Conservation (phyloP, 2,113 vertebrate species). For the Chaenogobius annularis region DNA sequence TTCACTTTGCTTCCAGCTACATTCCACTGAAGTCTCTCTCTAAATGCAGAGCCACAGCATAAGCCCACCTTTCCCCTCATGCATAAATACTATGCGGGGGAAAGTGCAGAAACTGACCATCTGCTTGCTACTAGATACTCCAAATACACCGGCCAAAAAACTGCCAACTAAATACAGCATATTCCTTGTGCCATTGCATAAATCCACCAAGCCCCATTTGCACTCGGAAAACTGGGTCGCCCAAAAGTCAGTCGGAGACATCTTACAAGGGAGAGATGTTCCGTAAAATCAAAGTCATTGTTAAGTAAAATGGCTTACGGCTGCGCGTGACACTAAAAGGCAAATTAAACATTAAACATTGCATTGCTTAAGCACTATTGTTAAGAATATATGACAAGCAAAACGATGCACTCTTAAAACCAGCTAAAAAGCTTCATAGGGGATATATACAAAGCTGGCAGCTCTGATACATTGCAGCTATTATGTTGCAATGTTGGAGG, state of each 20-base stretch:
- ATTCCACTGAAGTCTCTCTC: background rate
- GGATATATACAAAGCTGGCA: background rate
- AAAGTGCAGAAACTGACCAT: slow-evolving; percentile 40
- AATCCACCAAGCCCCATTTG: slow-evolving; percentile 24
- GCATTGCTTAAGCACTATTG: background rate
- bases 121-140: slow-evolving; percentile 37
- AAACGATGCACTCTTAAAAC: slow-evolving; percentile 1
- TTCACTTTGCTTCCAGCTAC: background rate
- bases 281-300: slow-evolving; percentile 19
- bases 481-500: background rate
- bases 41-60: slow-evolving; percentile 4
- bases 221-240: slow-evolving; percentile 29
- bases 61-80: slow-evolving; percentile 3
- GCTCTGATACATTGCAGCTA: background rate
- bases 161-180: slow-evolving; percentile 33
- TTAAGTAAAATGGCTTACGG: slow-evolving; percentile 7
- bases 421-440: background rate
- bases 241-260: slow-evolving; percentile 21
- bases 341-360: slow-evolving; percentile 15
- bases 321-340: slow-evolving; percentile 18
- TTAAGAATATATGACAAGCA: background rate
- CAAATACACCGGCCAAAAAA: slow-evolving; percentile 35
- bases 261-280: slow-evolving; percentile 32
- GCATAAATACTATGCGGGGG: slow-evolving; percentile 19
- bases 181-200: slow-evolving; percentile 35